Percentiles rank a stretch among this genome's conserved stretches.
phyloP scores from a whole-genome alignment of 1,140 invertebrate species.

The Drosophila serrata region DNA sequence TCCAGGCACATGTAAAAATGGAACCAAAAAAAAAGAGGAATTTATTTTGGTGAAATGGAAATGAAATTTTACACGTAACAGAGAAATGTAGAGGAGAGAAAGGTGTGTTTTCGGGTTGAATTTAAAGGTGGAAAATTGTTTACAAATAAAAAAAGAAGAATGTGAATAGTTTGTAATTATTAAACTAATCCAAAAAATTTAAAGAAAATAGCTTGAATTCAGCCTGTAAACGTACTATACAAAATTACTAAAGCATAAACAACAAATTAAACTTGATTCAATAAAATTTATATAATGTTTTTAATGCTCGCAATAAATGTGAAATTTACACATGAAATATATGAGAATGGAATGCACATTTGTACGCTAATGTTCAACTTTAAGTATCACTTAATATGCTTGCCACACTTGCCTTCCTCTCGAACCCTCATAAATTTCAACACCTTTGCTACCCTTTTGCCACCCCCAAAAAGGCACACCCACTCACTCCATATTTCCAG shows the following conservation, averaged over 20 bases:
- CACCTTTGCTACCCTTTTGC: constrained; percentile 16
- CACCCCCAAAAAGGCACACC: constrained; percentile 1
- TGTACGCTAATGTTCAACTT: constrained; percentile 20
- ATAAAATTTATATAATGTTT: neutral
- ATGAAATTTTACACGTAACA: constrained; percentile 38
- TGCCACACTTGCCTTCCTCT: constrained; percentile 33
- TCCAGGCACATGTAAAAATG: constrained; percentile 38
- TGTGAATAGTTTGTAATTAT: too few species aligned
- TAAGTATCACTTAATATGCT: constrained; percentile 53
- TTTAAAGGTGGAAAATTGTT: constrained; percentile 8
- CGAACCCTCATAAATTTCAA: constrained; percentile 59
- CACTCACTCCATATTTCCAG: neutral
- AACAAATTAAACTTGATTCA: neutral
- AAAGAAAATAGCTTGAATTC: too few species aligned
- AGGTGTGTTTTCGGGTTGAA: neutral
- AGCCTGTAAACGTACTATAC: neutral
- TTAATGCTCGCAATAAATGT: constrained; percentile 7
- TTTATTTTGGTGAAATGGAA: constrained; percentile 35
- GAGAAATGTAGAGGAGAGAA: neutral
- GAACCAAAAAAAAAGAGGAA: constrained; percentile 15
- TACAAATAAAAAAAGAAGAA: too few species aligned
- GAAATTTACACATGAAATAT: constrained; percentile 5
- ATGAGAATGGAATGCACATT: constrained; percentile 4
- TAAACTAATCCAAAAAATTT: too few species aligned
- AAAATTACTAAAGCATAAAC: constrained; percentile 6